A percentile compares a stretch with the other conserved stretches of the same genome.
phyloP scores from a whole-genome alignment of 1,140 invertebrate species.

The Drosophila sp. region DNA sequence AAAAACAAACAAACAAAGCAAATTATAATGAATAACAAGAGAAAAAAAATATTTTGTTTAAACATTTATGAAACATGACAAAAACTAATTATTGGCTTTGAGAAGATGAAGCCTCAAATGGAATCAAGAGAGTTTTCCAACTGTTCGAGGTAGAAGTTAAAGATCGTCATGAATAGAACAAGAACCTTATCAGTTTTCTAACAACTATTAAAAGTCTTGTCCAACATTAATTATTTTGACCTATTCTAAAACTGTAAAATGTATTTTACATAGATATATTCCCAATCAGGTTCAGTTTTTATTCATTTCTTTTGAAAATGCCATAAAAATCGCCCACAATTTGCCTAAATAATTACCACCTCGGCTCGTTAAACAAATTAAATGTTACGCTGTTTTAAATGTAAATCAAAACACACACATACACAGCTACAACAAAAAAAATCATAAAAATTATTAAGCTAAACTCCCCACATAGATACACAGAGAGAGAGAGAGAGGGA shows the following conservation, averaged over 20 bases:
- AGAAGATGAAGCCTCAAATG: background rate
- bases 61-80: background rate
- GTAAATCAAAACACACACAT: conserved; percentile 69
- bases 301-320: conserved; percentile 23
- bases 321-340: conserved; percentile 21
- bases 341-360: conserved; percentile 13
- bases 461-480: background rate
- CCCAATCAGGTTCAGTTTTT: background rate
- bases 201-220: no score
- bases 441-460: conserved; percentile 44
- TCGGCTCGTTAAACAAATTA: conserved; percentile 63
- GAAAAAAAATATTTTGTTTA: conserved; percentile 4
- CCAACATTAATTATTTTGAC: no score
- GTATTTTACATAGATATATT: no score
- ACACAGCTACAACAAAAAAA: conserved; percentile 11
- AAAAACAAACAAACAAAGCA: background rate
- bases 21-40: background rate
- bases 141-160: no score
- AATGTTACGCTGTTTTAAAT: conserved; percentile 77
- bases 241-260: no score
- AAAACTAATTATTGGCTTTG: background rate
- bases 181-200: no score
- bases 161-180: no score
- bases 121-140: background rate
- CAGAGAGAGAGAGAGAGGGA: background rate